Percentiles rank a stretch among this genome's conserved stretches.
Evolutionary conservation across 1,140 invertebrate species (phyloP).

Genomic region (Cotesia vestalis): DNA sequence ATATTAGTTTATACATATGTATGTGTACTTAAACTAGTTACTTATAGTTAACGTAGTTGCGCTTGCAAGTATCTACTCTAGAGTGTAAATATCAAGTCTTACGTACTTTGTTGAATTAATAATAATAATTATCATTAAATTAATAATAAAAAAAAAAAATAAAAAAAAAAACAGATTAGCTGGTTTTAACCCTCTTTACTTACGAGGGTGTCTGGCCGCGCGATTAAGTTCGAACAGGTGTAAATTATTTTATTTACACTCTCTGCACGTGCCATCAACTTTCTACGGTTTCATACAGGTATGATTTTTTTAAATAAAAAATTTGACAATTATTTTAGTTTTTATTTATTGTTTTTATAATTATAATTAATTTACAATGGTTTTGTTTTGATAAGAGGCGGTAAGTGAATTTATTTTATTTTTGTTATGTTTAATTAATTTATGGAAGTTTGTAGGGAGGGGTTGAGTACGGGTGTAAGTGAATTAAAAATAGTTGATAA

Average conservation of each 20-base stretch:
- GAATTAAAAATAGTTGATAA: background rate
- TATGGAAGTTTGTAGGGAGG: background rate
- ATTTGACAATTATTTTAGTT: background rate
- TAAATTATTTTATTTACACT: conserved; percentile 14
- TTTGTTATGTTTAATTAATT: no score
- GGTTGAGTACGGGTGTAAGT: background rate
- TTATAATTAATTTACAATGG: no score
- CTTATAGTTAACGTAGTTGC: background rate
- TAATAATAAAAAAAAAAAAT: background rate
- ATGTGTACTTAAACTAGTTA: background rate
- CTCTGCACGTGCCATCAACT: conserved; percentile 9
- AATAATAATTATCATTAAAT: background rate
- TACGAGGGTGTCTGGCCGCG: background rate
- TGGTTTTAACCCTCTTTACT: conserved; percentile 14
- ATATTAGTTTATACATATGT: conserved; percentile 30
- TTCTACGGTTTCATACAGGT: conserved; percentile 13
- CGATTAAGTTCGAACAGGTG: conserved; percentile 18
- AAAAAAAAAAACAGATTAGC: conserved; percentile 2
- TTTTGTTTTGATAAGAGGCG: no score
- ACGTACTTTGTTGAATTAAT: background rate
- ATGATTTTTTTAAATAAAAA: background rate
- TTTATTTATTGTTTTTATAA: background rate
- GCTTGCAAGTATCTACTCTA: conserved; percentile 4
- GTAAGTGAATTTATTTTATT: no score
- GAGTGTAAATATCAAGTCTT: conserved; percentile 27